These are phyloP conservation scores for Ifrita kowaldi DNA, from an alignment of 2,113 vertebrate species.

Conservation along the genomic window DNA sequence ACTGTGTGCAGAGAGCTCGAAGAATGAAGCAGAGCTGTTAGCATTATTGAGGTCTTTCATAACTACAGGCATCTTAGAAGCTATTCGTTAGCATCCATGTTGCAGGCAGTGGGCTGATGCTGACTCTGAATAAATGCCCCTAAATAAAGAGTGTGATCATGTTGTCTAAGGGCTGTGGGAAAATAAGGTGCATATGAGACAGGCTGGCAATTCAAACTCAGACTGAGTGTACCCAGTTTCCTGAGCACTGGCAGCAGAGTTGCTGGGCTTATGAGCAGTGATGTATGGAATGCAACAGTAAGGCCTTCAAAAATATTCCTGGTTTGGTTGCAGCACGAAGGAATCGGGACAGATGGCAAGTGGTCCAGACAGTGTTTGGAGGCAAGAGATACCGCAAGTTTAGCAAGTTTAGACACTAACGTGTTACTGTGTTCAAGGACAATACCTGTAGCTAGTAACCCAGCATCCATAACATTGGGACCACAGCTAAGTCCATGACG, in stretches of 20 bases:
- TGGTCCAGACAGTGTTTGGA: background rate
- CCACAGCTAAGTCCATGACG: fast-evolving
- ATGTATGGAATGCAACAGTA: background rate
- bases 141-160: background rate
- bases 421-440: background rate
- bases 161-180: background rate
- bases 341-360: background rate
- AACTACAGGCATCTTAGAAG: background rate
- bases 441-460: background rate
- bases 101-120: background rate
- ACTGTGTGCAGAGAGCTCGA: background rate
- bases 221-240: background rate
- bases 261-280: background rate
- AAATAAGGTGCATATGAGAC: background rate
- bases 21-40: background rate
- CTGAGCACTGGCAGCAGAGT: background rate
- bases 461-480: background rate
- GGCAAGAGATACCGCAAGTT: background rate
- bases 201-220: background rate
- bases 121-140: background rate
- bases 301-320: background rate
- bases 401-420: background rate
- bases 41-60: background rate
- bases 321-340: background rate
- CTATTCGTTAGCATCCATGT: background rate